Percentiles rank a stretch among this genome's conserved stretches.
phyloP scores from a whole-genome alignment of 2,797 vertebrate genomes.

The Octomys mimax region DNA sequence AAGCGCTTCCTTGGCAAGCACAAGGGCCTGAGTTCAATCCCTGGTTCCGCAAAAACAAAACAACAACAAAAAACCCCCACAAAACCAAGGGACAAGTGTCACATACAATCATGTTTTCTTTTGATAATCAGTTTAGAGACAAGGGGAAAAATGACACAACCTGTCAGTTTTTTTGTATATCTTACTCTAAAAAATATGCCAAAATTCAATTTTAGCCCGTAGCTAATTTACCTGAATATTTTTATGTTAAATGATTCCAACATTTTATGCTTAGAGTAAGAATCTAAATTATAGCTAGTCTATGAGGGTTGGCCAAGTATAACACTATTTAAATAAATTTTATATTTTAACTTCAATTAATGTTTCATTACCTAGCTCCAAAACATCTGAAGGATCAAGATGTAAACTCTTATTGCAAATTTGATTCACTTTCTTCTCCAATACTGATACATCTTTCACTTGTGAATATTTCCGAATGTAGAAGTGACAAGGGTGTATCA shows the following conservation, averaged over 20 bases:
- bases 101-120: background rate
- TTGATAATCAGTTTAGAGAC: background rate
- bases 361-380: conserved; percentile 89
- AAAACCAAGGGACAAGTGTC: background rate
- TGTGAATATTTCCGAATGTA: conserved; percentile 88
- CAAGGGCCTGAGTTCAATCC: no score
- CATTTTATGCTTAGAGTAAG: conserved; percentile 21
- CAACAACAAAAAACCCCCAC: no score
- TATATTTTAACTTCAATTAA: conserved; percentile 62
- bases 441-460: conserved; percentile 82
- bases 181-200: background rate
- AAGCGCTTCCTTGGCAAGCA: no score
- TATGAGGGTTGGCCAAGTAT: conserved; percentile 14
- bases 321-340: conserved; percentile 53
- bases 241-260: conserved; percentile 57
- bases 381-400: conserved; percentile 84
- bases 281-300: conserved; percentile 23
- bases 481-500: conserved; percentile 90
- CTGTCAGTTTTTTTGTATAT: background rate
- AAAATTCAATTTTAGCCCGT: conserved; percentile 47
- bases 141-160: background rate
- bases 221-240: conserved; percentile 53
- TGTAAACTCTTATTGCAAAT: conserved; percentile 82
- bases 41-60: no score
- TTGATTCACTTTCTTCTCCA: conserved; percentile 86